Conservation (phyloP, 2,888 invertebrate genomes). For the Amitus sp. region DNA sequence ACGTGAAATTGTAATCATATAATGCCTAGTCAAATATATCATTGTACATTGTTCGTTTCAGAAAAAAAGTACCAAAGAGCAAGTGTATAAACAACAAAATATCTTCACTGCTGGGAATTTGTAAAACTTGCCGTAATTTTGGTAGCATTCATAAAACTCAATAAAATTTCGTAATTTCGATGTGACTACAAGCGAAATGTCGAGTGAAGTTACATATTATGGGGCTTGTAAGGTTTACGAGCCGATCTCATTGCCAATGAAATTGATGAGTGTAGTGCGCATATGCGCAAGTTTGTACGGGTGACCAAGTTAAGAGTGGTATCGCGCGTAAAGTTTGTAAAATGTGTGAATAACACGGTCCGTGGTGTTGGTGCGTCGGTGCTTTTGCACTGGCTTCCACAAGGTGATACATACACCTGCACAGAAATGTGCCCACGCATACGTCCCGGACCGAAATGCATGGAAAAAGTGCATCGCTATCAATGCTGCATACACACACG, state of each 20-base stretch:
- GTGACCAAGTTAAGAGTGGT: not conserved
- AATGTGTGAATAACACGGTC: conserved; percentile 9
- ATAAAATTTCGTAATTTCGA: no score
- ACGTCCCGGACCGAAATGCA: conserved; percentile 16
- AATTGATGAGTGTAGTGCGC: not conserved
- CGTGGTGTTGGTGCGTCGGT: not conserved
- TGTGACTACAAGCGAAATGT: no score
- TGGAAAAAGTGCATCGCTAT: conserved; percentile 19
- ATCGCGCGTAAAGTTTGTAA: conserved; percentile 11
- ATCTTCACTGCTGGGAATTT: no score
- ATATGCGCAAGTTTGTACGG: conserved; percentile 5
- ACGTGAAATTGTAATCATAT: no score
- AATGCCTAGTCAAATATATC: no score
- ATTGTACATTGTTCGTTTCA: no score
- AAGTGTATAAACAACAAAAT: no score
- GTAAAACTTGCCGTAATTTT: no score
- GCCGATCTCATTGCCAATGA: not conserved
- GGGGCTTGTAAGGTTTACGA: not conserved
- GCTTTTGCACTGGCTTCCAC: conserved; percentile 6
- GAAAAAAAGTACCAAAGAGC: no score
- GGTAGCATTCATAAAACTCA: no score
- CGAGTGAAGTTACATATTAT: not conserved
- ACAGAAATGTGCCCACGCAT: conserved; percentile 16
- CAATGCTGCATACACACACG: conserved; percentile 24
- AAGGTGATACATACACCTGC: conserved; percentile 22